phyloP scores from a whole-genome alignment of 2,888 invertebrate genomes.

The Chrysomela aeneicollis region DNA sequence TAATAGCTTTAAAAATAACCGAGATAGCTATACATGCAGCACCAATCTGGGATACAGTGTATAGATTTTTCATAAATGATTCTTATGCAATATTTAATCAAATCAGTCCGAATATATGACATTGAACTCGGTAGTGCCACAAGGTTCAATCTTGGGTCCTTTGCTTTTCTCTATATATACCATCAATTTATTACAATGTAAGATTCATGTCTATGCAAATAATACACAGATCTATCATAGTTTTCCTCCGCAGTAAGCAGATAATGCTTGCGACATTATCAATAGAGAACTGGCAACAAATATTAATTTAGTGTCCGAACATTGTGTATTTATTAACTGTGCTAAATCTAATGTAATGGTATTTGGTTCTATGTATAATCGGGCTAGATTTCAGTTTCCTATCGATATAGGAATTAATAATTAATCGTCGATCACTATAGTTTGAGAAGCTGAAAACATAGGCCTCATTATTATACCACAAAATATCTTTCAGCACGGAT shows the following conservation, averaged over 20 bases:
- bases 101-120: conserved; percentile 1
- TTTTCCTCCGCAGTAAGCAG: neutral
- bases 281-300: neutral
- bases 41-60: conserved; percentile 20
- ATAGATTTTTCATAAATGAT: conserved; percentile 16
- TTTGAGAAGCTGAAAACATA: conserved; percentile 2
- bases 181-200: neutral
- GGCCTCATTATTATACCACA: neutral
- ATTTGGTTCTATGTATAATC: conserved; percentile 2
- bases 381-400: neutral
- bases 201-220: neutral
- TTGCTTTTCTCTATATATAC: conserved; percentile 6
- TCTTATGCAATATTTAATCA: conserved; percentile 9
- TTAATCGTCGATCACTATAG: neutral
- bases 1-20: too few relatives aligned
- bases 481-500: neutral
- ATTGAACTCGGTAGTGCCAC: neutral
- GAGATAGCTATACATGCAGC: too few relatives aligned
- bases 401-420: neutral
- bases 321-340: conserved; percentile 6
- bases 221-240: conserved; percentile 6
- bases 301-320: neutral
- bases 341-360: neutral
- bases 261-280: neutral
- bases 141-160: neutral